phyloP scores from a whole-genome alignment of 2,113 vertebrate species.

The Cephalopholis sonnerati region DNA sequence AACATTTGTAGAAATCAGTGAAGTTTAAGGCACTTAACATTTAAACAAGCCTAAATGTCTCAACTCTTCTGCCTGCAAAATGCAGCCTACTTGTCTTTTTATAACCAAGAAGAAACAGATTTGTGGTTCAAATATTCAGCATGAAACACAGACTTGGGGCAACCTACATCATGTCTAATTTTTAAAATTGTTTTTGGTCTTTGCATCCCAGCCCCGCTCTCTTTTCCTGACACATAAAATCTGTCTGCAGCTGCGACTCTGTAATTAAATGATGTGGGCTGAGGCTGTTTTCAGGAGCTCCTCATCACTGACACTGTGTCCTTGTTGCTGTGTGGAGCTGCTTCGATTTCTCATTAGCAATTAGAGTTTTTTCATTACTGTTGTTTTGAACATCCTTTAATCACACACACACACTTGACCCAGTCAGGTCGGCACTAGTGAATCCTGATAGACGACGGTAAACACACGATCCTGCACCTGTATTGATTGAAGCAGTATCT shows the following conservation, averaged over 20 bases:
- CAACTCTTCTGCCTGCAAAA: not conserved
- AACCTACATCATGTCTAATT: not conserved
- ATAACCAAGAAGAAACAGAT: not conserved
- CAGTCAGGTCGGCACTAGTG: not conserved
- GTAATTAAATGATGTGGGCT: not conserved
- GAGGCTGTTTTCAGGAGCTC: not conserved
- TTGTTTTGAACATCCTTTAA: not conserved
- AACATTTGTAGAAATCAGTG: not conserved
- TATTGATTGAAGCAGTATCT: constrained; percentile 22
- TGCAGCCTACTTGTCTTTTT: not conserved
- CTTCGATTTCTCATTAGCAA: constrained; percentile 18
- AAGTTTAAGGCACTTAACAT: not conserved
- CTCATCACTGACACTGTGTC: not conserved
- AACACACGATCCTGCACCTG: not conserved
- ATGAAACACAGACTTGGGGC: not conserved
- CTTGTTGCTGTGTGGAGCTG: not conserved
- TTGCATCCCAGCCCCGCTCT: not conserved
- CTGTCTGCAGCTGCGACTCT: not conserved
- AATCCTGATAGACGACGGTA: not conserved
- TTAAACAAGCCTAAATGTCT: not conserved
- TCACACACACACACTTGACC: constrained; percentile 3
- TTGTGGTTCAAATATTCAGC: not conserved
- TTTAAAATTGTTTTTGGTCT: not conserved
- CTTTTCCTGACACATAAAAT: not conserved
- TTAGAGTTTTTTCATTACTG: not conserved